A percentile compares a stretch with the other conserved stretches of the same genome.
phyloP scores from a whole-genome alignment of 1,140 invertebrate species.

The Scylla paramamosain region DNA sequence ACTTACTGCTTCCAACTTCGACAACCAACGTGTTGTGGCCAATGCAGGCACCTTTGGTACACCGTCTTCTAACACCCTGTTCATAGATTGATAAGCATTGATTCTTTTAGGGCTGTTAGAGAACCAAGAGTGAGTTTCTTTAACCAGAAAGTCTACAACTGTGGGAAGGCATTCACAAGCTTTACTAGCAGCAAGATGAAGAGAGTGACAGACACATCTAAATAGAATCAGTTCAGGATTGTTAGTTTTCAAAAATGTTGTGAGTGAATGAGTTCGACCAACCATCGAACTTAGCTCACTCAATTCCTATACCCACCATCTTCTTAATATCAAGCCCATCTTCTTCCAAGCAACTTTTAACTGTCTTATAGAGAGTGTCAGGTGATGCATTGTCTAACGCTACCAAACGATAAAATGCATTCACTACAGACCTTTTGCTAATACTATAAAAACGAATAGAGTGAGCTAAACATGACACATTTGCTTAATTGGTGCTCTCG shows the following conservation, averaged over 20 bases:
- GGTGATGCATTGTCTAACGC: slow-evolving; percentile 8
- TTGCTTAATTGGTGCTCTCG: slow-evolving; percentile 37
- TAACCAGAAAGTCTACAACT: slow-evolving; percentile 29
- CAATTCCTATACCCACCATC: slow-evolving; percentile 33
- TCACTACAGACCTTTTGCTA: slow-evolving; percentile 34
- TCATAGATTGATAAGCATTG: background rate
- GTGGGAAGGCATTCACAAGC: slow-evolving; percentile 29
- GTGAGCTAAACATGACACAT: slow-evolving; percentile 24
- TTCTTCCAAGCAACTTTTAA: slow-evolving; percentile 36
- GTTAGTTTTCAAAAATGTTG: slow-evolving; percentile 31
- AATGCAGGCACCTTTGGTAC: slow-evolving; percentile 37
- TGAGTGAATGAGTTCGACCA: slow-evolving; percentile 5
- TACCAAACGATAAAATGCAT: slow-evolving; percentile 45
- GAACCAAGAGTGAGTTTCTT: slow-evolving; percentile 10
- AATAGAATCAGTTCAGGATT: slow-evolving; percentile 31
- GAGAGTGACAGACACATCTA: slow-evolving; percentile 52
- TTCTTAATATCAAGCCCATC: slow-evolving; percentile 42
- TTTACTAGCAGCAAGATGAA: slow-evolving; percentile 53
- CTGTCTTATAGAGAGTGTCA: slow-evolving; percentile 18
- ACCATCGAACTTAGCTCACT: slow-evolving; percentile 1
- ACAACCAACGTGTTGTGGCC: slow-evolving; percentile 7
- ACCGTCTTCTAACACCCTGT: background rate
- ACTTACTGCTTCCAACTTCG: slow-evolving; percentile 30
- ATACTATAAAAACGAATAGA: slow-evolving; percentile 18
- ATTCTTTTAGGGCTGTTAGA: slow-evolving; percentile 46